A percentile compares a stretch with the other conserved stretches of the same genome.
These are phyloP conservation scores for Nowickia ferox DNA, from an alignment of 2,888 invertebrate species.

Conservation along the genomic window DNA sequence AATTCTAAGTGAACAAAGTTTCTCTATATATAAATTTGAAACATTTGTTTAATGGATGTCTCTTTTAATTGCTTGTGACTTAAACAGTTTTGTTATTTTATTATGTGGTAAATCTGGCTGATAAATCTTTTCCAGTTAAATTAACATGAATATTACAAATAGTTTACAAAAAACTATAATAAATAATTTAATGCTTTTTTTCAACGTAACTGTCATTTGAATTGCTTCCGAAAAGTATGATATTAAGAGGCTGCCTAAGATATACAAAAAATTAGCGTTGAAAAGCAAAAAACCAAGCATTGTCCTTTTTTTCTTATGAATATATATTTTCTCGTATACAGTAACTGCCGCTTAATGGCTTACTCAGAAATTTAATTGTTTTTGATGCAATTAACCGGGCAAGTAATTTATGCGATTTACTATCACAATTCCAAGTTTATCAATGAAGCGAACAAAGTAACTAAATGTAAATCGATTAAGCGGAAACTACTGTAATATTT, in stretches of 20 bases:
- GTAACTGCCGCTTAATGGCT: no score
- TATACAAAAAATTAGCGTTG: background rate
- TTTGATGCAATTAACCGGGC: no score
- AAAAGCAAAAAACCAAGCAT: background rate
- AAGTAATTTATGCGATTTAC: no score
- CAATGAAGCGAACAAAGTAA: no score
- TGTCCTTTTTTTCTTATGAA: no score
- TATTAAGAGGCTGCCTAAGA: background rate
- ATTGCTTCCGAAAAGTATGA: background rate
- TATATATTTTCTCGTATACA: no score
- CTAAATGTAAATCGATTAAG: no score
- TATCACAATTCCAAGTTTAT: no score
- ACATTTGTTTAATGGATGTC: background rate
- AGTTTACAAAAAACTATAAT: background rate
- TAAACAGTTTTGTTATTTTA: conserved; percentile 19
- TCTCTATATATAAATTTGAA: background rate
- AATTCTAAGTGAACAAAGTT: background rate
- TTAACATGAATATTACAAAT: conserved; percentile 6
- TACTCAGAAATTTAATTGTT: no score
- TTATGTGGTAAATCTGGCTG: conserved; percentile 6
- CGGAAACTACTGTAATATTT: no score
- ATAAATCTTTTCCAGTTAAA: conserved; percentile 25
- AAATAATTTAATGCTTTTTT: background rate
- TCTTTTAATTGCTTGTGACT: conserved; percentile 20
- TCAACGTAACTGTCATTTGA: background rate